Conservation (phyloP, 2,888 invertebrate genomes). For the Oeneis ivallda region DNA sequence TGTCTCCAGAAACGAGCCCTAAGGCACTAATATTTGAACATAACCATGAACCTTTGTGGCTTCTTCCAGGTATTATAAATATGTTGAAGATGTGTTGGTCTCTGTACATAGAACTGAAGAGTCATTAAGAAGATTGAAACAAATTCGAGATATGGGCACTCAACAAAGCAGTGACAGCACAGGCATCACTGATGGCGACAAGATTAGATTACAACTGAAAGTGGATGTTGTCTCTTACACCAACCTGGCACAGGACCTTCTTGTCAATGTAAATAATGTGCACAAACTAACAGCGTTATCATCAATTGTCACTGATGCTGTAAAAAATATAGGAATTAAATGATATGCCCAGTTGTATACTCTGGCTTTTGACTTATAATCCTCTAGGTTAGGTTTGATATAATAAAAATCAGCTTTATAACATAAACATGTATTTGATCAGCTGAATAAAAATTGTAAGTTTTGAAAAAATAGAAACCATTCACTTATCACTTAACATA, state of each 20-base stretch:
- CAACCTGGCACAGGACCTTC: constrained; percentile 81
- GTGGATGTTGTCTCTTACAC: constrained; percentile 92
- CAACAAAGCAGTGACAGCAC: constrained; percentile 75
- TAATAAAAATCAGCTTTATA: constrained; percentile 58
- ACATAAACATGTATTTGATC: constrained; percentile 82
- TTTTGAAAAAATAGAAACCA: constrained; percentile 82
- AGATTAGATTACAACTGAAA: constrained; percentile 94
- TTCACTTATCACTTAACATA: constrained; percentile 79
- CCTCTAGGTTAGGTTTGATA: constrained; percentile 23
- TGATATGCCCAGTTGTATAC: constrained; percentile 70
- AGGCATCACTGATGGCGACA: constrained; percentile 93
- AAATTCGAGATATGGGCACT: constrained; percentile 84
- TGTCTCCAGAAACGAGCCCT: no score
- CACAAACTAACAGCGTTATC: constrained; percentile 83
- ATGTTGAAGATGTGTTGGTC: constrained; percentile 93
- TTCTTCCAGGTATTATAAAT: constrained; percentile 82
- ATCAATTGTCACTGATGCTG: constrained; percentile 84
- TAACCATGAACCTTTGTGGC: background rate
- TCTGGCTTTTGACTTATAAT: constrained; percentile 41
- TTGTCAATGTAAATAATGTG: constrained; percentile 79
- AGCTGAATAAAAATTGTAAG: constrained; percentile 80
- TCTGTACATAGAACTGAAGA: constrained; percentile 98
- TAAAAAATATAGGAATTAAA: constrained; percentile 80
- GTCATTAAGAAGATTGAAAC: constrained; percentile 93
- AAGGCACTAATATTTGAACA: background rate